Evolutionary conservation across 2,888 invertebrate genomes (phyloP).

Genomic region (Mimumesa dahlbomi): DNA sequence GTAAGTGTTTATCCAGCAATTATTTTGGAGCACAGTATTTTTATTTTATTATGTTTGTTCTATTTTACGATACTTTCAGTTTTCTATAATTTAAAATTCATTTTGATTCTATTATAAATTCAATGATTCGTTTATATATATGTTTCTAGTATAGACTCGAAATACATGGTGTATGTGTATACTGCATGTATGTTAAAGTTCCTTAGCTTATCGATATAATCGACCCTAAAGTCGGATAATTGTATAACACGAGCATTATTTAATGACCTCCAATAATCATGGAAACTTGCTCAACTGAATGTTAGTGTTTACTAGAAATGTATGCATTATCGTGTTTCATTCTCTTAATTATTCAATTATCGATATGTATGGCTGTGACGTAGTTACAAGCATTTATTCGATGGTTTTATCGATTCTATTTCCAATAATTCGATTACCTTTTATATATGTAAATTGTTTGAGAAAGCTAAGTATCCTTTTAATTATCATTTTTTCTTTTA

Average conservation of each 20-base stretch:
- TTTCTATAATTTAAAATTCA: no score
- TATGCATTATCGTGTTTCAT: slow-evolving; percentile 23
- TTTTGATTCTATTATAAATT: no score
- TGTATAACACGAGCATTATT: not conserved
- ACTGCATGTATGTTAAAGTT: not conserved
- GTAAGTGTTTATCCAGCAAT: slow-evolving; percentile 1
- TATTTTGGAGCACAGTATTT: no score
- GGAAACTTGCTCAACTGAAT: slow-evolving; percentile 21
- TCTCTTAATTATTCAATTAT: slow-evolving; percentile 22
- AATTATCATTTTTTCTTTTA: no score
- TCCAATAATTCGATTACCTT: not conserved
- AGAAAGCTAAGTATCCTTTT: no score
- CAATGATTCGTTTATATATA: no score
- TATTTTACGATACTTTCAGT: no score
- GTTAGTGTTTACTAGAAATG: not conserved
- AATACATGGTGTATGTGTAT: not conserved
- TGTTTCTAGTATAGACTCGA: no score
- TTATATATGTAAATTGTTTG: not conserved
- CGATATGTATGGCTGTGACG: slow-evolving; percentile 49
- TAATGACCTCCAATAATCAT: not conserved
- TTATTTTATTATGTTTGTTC: not conserved
- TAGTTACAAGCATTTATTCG: not conserved
- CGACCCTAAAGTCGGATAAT: not conserved
- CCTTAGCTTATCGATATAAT: not conserved
- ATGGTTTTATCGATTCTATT: not conserved